Evolutionary conservation across 2,888 invertebrate genomes (phyloP), one percentile per base, ranked within the genome.

Genomic region (Synanthedon vespiformis): DNA sequence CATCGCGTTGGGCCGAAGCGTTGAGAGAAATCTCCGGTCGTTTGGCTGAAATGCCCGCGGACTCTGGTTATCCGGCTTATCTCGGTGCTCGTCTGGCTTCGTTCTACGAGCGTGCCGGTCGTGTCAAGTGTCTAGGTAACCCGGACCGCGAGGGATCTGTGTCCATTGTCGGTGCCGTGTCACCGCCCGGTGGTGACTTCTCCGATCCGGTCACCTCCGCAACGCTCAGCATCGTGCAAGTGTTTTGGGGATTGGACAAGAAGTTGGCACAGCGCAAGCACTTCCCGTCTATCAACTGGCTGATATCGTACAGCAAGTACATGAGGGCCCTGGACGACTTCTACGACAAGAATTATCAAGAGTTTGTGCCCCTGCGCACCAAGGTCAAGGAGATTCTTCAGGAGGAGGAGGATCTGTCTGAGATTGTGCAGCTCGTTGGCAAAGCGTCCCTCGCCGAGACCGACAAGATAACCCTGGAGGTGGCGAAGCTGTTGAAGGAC

Each of bases 231-330:
- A 99, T 99, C 78, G 98, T 98, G 57, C 98, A 99, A 85, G 99
- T 99, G 86, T 99, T 99, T 90, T 99, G 99, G 99, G 99, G 99
- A 57, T 89, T 99, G 72, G 99, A 99, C 88, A 99, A 99, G 88
- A 99, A 98, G 79, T 90, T 99, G 57, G 99, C 99, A 1, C 99
- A 99, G 89, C 92, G 99, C 65, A 99, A 99, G 83, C 99, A 99
- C 89, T 99, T 99, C 92, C 99, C 99, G 56, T 98, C 98, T 64
- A 97, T 99, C 89, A 99, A 99, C 89, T 99, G 99, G 99, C 93
- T 99, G 68, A 99, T 99, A 84, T 98, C 98, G 1, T 88, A 74
- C 84, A 97, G 97, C 83, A 99, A 99, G 90, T 99, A 99, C 89
- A 95, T 96, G 90, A 93, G 98, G 58, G 97, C 99, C 52, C 89